phyloP scores from a whole-genome alignment of 2,888 invertebrate genomes.

The Anthophora plumipes region DNA sequence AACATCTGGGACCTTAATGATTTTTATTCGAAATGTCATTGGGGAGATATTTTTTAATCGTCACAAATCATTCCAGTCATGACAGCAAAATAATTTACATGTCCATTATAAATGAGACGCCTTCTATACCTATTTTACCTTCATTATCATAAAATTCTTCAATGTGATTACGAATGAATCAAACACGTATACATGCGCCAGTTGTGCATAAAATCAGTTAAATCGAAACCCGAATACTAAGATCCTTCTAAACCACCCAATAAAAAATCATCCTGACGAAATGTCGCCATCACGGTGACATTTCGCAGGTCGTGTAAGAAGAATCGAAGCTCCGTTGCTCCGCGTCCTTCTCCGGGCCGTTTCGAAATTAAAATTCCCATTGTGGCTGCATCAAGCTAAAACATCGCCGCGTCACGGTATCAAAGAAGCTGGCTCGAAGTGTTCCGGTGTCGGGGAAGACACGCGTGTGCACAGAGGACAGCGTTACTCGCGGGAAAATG shows the following conservation, averaged over 20 bases:
- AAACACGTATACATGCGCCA: no score
- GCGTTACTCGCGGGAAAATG: constrained; percentile 29
- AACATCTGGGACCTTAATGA: no score
- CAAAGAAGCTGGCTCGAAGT: constrained; percentile 15
- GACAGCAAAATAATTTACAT: no score
- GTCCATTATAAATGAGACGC: no score
- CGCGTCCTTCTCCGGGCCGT: constrained; percentile 9
- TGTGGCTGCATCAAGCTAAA: background rate
- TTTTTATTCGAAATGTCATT: no score
- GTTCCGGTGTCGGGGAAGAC: background rate
- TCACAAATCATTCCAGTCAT: no score
- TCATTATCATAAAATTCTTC: no score
- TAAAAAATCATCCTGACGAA: background rate
- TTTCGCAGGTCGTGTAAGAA: constrained; percentile 13
- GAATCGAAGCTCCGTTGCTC: constrained; percentile 23
- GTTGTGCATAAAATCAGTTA: background rate
- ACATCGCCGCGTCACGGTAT: background rate
- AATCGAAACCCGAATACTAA: background rate
- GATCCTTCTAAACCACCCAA: background rate
- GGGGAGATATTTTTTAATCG: no score
- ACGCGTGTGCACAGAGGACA: background rate
- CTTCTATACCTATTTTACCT: no score
- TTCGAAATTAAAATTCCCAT: constrained; percentile 35
- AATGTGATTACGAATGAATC: no score
- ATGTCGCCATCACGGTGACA: background rate